A percentile compares a stretch with the other conserved stretches of the same genome.
phyloP scores from a whole-genome alignment of 2,888 invertebrate genomes.

The Portevinia maculata region DNA sequence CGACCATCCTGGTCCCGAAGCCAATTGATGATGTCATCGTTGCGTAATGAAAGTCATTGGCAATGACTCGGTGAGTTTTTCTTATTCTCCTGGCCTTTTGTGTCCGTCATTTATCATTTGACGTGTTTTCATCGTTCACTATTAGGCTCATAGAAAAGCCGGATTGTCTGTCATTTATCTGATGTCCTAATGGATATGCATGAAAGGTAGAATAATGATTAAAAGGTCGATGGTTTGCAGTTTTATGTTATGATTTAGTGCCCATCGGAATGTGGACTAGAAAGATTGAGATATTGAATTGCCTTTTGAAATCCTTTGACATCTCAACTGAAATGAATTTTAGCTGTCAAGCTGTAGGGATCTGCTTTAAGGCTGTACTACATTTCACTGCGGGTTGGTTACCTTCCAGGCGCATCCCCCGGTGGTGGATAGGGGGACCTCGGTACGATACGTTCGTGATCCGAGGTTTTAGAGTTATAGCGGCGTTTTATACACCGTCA shows the following conservation, averaged over 20 bases:
- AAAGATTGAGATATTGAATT: too few species aligned
- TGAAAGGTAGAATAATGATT: conserved; percentile 1
- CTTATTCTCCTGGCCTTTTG: conserved; percentile 5
- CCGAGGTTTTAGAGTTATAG: too few species aligned
- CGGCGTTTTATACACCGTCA: too few species aligned
- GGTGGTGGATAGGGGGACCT: too few species aligned
- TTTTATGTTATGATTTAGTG: conserved; percentile 24
- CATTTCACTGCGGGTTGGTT: too few species aligned
- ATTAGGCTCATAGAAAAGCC: conserved; percentile 36
- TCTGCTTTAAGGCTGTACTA: too few species aligned
- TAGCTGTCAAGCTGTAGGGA: too few species aligned
- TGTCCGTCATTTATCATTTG: conserved; percentile 61
- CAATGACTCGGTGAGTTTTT: conserved; percentile 62
- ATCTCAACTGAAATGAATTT: too few species aligned
- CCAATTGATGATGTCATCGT: conserved; percentile 72
- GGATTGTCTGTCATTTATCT: conserved; percentile 43
- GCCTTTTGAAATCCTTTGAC: too few species aligned
- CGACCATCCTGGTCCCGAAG: conserved; percentile 31
- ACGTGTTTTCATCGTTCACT: conserved; percentile 31
- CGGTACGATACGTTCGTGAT: too few species aligned
- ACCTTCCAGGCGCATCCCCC: too few species aligned
- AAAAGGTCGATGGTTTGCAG: conserved; percentile 2
- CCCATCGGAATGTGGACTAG: too few species aligned
- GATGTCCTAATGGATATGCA: conserved; percentile 1
- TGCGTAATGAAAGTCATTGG: conserved; percentile 72